These are phyloP conservation scores for Nematolebias whitei DNA, from an alignment of 2,113 vertebrate species.

Conservation along the genomic window DNA sequence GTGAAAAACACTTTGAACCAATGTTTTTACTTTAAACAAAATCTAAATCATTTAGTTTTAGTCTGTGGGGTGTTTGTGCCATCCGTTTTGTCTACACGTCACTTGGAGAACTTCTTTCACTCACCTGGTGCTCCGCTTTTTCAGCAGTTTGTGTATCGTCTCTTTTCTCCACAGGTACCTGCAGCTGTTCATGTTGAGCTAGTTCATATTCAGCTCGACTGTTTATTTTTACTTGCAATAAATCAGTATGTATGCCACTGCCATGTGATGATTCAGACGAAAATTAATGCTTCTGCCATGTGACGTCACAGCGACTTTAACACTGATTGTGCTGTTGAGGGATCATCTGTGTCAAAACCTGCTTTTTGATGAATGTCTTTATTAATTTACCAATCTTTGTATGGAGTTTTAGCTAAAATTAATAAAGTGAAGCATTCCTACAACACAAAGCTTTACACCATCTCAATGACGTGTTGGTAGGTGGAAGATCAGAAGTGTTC, in stretches of 20 bases:
- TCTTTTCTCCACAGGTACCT: conserved; percentile 54
- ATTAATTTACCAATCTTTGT: conserved; percentile 63
- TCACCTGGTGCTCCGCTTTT: conserved; percentile 59
- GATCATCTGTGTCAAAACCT: conserved; percentile 53
- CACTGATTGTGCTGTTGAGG: conserved; percentile 40
- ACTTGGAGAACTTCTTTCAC: conserved; percentile 30
- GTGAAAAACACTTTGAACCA: conserved; percentile 33
- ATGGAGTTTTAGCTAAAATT: conserved; percentile 57
- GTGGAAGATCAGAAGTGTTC: conserved; percentile 11
- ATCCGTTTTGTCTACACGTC: conserved; percentile 50
- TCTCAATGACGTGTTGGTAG: conserved; percentile 41
- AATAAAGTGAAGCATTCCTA: conserved; percentile 64
- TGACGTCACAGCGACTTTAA: conserved; percentile 34
- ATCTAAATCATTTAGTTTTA: conserved; percentile 38
- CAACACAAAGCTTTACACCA: conserved; percentile 34
- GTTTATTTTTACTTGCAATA: conserved; percentile 63
- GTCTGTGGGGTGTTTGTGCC: conserved; percentile 57
- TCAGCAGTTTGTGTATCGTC: conserved; percentile 31
- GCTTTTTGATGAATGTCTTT: conserved; percentile 64
- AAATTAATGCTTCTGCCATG: conserved; percentile 39
- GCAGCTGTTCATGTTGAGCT: conserved; percentile 58
- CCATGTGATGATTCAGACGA: conserved; percentile 6
- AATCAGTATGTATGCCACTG: conserved; percentile 42
- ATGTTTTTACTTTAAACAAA: conserved; percentile 25
- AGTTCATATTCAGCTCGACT: conserved; percentile 29